phyloP scores from a whole-genome alignment of 2,797 vertebrate species.

The Cossypha heuglini region DNA sequence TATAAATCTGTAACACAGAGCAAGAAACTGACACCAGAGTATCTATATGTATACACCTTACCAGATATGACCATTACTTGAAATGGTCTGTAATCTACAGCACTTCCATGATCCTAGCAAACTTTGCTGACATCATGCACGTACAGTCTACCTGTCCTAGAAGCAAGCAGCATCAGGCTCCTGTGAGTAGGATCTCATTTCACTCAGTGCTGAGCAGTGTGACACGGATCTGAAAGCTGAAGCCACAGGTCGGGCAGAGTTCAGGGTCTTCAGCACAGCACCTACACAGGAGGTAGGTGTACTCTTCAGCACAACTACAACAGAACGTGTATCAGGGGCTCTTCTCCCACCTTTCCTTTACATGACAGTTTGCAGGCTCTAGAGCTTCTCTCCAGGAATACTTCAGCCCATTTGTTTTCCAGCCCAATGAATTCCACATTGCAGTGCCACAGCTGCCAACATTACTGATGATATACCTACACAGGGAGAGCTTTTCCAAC shows the following conservation, averaged over 20 bases:
- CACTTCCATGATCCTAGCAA: background rate
- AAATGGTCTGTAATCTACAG: background rate
- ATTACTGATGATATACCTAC: background rate
- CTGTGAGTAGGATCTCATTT: background rate
- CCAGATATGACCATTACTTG: background rate
- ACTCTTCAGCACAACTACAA: background rate
- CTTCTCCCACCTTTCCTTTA: background rate
- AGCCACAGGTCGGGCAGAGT: background rate
- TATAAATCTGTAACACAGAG: background rate
- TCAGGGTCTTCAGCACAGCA: background rate
- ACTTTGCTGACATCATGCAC: accelerated
- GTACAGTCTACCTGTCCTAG: background rate
- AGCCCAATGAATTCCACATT: background rate
- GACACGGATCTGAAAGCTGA: background rate
- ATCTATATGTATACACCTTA: background rate
- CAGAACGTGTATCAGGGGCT: background rate
- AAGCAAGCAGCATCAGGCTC: background rate
- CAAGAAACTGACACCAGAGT: background rate
- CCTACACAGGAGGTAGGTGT: background rate
- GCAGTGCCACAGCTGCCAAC: accelerated
- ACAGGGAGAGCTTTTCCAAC: background rate
- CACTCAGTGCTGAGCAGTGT: background rate
- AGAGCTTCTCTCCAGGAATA: background rate
- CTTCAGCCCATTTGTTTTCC: background rate
- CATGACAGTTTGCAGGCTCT: background rate